These are phyloP conservation scores for Strix aluco DNA, from an alignment of 2,113 vertebrate species.

Conservation along the genomic window DNA sequence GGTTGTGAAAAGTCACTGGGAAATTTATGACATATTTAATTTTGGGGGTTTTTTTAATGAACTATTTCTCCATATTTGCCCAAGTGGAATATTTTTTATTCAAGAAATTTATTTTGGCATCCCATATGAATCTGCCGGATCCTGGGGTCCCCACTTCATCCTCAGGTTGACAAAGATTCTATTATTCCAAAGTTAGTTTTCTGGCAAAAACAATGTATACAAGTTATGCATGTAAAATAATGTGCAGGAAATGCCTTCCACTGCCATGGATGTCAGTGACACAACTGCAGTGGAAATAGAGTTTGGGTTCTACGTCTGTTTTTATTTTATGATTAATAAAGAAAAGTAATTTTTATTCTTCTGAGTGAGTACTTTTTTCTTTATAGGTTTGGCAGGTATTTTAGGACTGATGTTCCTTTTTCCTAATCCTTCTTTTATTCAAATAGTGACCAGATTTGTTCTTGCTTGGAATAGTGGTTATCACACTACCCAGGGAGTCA, in stretches of 20 bases:
- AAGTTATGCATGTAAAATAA: background rate
- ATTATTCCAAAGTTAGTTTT: conserved; percentile 12
- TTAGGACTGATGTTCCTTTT: conserved; percentile 33
- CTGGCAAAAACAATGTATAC: background rate
- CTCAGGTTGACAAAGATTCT: background rate
- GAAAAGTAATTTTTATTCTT: background rate
- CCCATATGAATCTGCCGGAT: background rate
- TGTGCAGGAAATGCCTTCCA: conserved; percentile 4
- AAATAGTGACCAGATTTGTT: conserved; percentile 53
- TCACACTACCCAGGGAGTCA: background rate
- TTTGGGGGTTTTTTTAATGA: background rate
- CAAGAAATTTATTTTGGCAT: conserved; percentile 24
- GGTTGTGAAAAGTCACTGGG: conserved; percentile 39
- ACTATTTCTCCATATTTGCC: conserved; percentile 31
- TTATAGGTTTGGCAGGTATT: conserved; percentile 40
- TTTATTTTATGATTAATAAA: conserved; percentile 26
- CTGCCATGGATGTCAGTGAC: background rate
- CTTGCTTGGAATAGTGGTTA: conserved; percentile 21
- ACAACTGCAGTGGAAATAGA: background rate
- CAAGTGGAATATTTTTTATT: conserved; percentile 38
- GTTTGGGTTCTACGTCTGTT: background rate
- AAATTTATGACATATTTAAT: conserved; percentile 20
- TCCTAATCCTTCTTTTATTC: conserved; percentile 21
- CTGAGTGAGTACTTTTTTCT: background rate
- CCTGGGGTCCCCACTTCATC: background rate